These are phyloP conservation scores for Drosophila novamexicana DNA, from an alignment of 1,140 invertebrate species.

Conservation along the genomic window DNA sequence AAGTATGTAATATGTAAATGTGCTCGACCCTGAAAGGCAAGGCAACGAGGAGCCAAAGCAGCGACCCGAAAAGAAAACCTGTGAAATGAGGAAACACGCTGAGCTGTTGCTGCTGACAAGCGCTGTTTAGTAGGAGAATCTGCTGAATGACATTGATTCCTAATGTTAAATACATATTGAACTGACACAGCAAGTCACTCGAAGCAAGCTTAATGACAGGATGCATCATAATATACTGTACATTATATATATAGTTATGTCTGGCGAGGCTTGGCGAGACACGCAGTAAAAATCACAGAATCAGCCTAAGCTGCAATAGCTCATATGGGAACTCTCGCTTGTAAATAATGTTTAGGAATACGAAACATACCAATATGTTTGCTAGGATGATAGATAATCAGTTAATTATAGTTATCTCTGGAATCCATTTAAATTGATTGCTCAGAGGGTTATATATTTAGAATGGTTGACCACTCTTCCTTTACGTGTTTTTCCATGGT, in stretches of 20 bases:
- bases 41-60: conserved; percentile 21
- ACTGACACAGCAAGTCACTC: conserved; percentile 15
- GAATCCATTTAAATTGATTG: neutral
- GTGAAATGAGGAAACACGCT: neutral
- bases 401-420: neutral
- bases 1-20: conserved; percentile 79
- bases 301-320: too few relatives aligned
- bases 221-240: too few relatives aligned
- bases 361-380: too few relatives aligned
- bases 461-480: neutral
- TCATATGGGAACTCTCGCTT: too few relatives aligned
- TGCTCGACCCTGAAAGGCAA: conserved; percentile 47
- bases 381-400: too few relatives aligned
- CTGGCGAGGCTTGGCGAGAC: neutral
- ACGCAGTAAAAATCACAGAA: neutral
- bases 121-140: neutral
- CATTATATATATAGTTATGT: neutral
- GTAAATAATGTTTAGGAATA: too few relatives aligned
- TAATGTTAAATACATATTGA: conserved; percentile 7
- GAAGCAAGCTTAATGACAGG: neutral
- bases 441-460: neutral
- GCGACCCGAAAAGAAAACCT: neutral
- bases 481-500: neutral
- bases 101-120: neutral
- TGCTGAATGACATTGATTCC: conserved; percentile 27